A percentile compares a stretch with the other conserved stretches of the same genome.
Conservation (phyloP, 2,888 invertebrate genomes). For the Ashinkailepas kermadecensis region DNA sequence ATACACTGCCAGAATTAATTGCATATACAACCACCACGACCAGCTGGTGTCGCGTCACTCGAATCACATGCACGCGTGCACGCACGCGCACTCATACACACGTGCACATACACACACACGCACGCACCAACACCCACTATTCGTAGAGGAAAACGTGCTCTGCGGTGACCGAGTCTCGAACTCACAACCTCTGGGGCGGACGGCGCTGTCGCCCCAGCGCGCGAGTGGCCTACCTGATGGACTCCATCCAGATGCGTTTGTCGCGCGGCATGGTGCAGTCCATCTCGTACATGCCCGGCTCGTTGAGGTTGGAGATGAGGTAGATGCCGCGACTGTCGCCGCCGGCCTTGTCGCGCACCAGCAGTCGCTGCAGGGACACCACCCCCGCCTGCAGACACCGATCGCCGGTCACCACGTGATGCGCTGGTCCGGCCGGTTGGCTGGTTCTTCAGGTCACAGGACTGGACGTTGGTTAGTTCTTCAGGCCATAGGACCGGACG, state of each 20-base stretch:
- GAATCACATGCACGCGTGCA: no score
- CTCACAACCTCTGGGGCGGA: no score
- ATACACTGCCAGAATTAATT: no score
- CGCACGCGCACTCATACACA: not conserved
- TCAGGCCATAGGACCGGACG: no score
- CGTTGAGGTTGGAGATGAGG: conserved; percentile 83
- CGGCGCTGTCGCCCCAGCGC: no score
- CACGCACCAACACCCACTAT: not conserved
- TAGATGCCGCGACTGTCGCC: conserved; percentile 75
- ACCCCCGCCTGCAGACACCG: conserved; percentile 66
- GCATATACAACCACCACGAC: no score
- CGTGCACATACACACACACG: not conserved
- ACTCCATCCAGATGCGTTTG: conserved; percentile 80
- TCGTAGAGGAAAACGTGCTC: not conserved
- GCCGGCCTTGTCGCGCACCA: conserved; percentile 90
- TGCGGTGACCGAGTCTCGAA: no score
- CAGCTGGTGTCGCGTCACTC: no score
- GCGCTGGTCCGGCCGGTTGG: no score
- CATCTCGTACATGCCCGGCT: conserved; percentile 92
- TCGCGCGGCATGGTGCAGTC: conserved; percentile 79
- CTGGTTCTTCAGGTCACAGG: no score
- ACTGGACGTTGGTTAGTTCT: no score
- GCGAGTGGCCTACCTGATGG: conserved; percentile 55
- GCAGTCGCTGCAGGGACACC: conserved; percentile 78
- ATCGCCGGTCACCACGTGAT: no score